Conservation (phyloP, 2,888 invertebrate species). For the Drosophila suboccidentalis region DNA sequence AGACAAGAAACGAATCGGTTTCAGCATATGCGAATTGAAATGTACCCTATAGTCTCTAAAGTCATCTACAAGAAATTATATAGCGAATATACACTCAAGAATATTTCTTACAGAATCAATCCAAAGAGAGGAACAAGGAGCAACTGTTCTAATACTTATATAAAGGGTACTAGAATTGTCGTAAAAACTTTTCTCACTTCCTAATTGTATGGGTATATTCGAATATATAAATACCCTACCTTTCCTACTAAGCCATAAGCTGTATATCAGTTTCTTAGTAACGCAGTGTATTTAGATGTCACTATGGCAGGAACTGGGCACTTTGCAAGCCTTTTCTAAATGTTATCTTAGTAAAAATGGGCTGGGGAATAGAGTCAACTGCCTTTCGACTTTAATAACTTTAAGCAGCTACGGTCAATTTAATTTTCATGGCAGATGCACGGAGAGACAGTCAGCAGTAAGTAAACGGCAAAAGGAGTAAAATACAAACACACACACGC, state of each 20-base stretch:
- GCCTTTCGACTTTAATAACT: constrained; percentile 70
- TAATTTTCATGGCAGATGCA: constrained; percentile 79
- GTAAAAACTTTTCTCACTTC: too few relatives aligned
- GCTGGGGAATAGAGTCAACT: constrained; percentile 16
- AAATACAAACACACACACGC: constrained; percentile 30
- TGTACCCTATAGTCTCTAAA: background rate
- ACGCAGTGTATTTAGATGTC: constrained; percentile 26
- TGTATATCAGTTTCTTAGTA: background rate
- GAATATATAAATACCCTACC: background rate
- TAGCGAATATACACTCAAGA: too few relatives aligned
- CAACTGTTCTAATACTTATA: too few relatives aligned
- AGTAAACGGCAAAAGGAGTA: constrained; percentile 65
- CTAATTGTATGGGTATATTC: too few relatives aligned
- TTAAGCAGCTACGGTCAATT: constrained; percentile 83
- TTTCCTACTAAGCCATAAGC: background rate
- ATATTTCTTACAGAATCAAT: too few relatives aligned
- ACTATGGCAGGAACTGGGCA: background rate
- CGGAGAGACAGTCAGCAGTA: constrained; percentile 52
- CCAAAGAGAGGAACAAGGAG: too few relatives aligned
- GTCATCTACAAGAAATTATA: too few relatives aligned
- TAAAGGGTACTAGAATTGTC: too few relatives aligned
- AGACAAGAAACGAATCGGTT: background rate
- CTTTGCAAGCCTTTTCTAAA: constrained; percentile 36
- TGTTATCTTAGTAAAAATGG: constrained; percentile 35
- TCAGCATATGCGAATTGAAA: background rate